These are phyloP conservation scores for Leucophenga maculata DNA, from an alignment of 2,888 invertebrate species.

Conservation along the genomic window DNA sequence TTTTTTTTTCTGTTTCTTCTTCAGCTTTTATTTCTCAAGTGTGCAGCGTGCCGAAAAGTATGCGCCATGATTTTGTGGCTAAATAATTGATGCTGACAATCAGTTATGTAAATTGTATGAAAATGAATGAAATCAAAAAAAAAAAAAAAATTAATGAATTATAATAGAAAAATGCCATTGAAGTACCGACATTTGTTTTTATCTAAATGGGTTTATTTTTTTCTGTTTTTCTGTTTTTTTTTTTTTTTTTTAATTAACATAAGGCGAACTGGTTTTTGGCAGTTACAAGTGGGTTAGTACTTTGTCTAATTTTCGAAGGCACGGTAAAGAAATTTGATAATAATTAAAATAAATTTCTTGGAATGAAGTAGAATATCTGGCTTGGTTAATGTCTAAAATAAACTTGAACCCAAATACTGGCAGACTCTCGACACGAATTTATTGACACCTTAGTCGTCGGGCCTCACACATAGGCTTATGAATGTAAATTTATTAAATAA, in stretches of 20 bases:
- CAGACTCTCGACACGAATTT: too few species aligned
- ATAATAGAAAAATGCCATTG: constrained; percentile 15
- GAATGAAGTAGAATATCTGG: too few species aligned
- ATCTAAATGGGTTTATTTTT: background rate
- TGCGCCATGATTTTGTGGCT: constrained; percentile 39
- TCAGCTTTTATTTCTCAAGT: constrained; percentile 21
- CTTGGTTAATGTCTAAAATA: too few species aligned
- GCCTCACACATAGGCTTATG: too few species aligned
- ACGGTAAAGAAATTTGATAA: too few species aligned
- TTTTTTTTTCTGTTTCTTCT: constrained; percentile 28
- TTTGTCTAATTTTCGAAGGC: too few species aligned
- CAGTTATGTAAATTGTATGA: constrained; percentile 67
- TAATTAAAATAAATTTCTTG: too few species aligned
- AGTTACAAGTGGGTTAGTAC: constrained; percentile 1
- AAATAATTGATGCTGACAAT: constrained; percentile 70
- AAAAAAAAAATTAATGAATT: constrained; percentile 14
- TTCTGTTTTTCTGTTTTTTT: too few species aligned
- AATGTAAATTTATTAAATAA: too few species aligned
- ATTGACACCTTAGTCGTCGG: too few species aligned
- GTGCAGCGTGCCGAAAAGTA: constrained; percentile 50
- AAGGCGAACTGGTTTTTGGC: background rate
- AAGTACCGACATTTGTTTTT: constrained; percentile 17
- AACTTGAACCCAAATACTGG: too few species aligned
- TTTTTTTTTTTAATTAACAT: background rate
- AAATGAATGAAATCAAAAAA: background rate